phyloP scores from a whole-genome alignment of 2,888 invertebrate genomes.

The Lasioglossum lativentre region DNA sequence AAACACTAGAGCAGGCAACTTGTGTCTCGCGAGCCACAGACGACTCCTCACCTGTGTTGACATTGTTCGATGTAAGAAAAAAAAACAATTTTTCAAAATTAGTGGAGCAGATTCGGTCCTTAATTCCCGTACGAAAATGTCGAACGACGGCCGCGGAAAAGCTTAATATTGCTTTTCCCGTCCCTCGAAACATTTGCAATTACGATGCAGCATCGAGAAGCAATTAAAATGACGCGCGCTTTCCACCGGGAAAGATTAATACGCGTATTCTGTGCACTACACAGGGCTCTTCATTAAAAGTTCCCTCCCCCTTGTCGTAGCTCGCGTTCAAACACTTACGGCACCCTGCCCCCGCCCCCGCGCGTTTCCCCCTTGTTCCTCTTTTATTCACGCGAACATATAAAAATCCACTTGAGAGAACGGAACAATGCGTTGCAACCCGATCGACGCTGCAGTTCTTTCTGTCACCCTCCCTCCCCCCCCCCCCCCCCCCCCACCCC shows the following conservation, averaged over 20 bases:
- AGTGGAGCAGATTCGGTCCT: not conserved
- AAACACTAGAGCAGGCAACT: no score
- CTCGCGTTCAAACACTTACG: constrained; percentile 19
- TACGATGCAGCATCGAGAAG: constrained; percentile 17
- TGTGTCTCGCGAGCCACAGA: no score
- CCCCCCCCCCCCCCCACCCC: not conserved
- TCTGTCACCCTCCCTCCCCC: not conserved
- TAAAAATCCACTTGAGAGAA: constrained; percentile 18
- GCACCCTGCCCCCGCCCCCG: not conserved
- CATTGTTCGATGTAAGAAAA: no score
- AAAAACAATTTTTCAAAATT: not conserved
- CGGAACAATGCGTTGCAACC: constrained; percentile 18
- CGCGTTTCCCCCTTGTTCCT: not conserved
- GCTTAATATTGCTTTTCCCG: not conserved
- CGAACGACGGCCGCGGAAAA: constrained; percentile 12
- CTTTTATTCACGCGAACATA: constrained; percentile 15
- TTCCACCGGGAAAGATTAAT: constrained; percentile 48
- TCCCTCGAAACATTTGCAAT: constrained; percentile 24
- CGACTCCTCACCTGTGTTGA: no score
- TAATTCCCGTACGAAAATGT: not conserved
- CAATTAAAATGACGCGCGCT: constrained; percentile 48
- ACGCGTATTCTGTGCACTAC: constrained; percentile 41
- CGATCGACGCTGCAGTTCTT: constrained; percentile 10
- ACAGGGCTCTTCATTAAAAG: constrained; percentile 47
- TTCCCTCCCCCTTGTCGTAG: constrained; percentile 7